Evolutionary conservation across 1,140 invertebrate species (phyloP).

Genomic region (Thrips palmi): DNA sequence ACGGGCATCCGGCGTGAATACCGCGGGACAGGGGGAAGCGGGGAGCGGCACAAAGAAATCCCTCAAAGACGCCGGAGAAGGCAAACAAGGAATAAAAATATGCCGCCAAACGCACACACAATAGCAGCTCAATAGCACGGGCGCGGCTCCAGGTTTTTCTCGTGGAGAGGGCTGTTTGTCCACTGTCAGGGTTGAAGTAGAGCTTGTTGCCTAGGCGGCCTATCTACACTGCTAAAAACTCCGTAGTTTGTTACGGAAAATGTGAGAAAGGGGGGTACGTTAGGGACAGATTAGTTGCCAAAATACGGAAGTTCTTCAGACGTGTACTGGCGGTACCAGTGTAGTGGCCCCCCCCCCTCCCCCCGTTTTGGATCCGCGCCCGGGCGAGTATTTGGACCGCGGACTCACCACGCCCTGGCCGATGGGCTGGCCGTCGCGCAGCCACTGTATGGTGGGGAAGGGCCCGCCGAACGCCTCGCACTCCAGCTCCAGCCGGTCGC

Average conservation of each 20-base stretch:
- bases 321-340: background rate
- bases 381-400: too few species aligned
- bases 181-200: too few species aligned
- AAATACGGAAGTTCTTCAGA: background rate
- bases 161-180: too few species aligned
- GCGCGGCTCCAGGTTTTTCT: too few species aligned
- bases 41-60: background rate
- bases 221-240: background rate
- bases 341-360: background rate
- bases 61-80: too few species aligned
- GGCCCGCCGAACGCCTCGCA: conserved; percentile 49
- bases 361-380: background rate
- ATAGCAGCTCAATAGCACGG: too few species aligned
- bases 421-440: conserved; percentile 32
- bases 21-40: background rate
- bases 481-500: conserved; percentile 33
- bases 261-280: background rate
- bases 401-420: conserved; percentile 9
- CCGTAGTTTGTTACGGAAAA: background rate
- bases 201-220: too few species aligned
- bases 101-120: too few species aligned
- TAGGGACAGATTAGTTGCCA: background rate
- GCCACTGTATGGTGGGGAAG: conserved; percentile 46
- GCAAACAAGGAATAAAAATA: too few species aligned
- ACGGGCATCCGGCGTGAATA: background rate